Evolutionary conservation across 2,113 vertebrate genomes (phyloP).

Genomic region (Scalopus aquaticus): DNA sequence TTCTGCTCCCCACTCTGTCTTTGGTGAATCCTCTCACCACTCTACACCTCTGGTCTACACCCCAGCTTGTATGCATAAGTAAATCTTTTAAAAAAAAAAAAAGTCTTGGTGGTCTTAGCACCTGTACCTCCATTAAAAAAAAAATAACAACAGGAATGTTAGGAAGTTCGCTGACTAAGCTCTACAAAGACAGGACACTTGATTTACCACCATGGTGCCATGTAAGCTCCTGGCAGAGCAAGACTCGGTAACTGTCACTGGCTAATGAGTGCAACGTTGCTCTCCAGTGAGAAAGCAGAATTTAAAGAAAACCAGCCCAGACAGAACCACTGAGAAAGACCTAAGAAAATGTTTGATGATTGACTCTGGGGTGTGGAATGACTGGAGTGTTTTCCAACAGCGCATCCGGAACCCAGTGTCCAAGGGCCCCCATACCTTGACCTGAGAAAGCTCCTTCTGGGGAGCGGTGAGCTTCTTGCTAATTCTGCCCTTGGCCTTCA

Average conservation of each 20-base stretch:
- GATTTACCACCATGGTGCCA: fast-evolving
- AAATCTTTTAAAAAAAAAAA: no score
- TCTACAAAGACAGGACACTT: background rate
- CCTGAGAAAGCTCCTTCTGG: constrained; percentile 96
- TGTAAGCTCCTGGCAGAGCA: fast-evolving
- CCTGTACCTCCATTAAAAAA: no score
- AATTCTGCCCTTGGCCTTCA: constrained; percentile 94
- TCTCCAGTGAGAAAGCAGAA: fast-evolving
- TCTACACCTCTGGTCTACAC: no score
- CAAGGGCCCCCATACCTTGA: constrained; percentile 87
- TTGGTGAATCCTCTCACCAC: no score
- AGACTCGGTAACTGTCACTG: fast-evolving
- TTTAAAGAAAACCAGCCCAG: no score
- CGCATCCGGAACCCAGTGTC: background rate
- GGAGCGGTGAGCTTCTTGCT: constrained; percentile 89
- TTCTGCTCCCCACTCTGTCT: no score
- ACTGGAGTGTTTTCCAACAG: background rate
- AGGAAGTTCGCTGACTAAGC: background rate
- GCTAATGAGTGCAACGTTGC: background rate
- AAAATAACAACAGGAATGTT: fast-evolving
- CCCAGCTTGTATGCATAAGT: no score
- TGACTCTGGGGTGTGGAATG: no score
- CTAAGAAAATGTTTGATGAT: background rate
- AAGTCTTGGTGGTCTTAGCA: no score
- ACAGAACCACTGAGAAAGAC: background rate